Evolutionary conservation across 2,888 invertebrate species (phyloP), one percentile per base, ranked within the genome.

Genomic region (Ophion ellenae): DNA sequence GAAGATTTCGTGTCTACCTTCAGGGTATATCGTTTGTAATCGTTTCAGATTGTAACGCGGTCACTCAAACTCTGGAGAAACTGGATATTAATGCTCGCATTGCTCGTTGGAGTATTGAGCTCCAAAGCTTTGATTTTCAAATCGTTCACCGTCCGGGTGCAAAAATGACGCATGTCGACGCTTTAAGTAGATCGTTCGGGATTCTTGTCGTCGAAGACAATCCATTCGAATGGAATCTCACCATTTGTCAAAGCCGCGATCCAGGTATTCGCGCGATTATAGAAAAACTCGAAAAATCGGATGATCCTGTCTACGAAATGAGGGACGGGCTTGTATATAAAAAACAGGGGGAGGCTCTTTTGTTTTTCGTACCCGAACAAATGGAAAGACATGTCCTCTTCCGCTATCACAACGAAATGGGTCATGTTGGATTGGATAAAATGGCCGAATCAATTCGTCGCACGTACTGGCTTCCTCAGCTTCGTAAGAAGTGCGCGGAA

Each of bases 21-120:
- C 83, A 87, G n/a, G 70, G 70, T 14, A 75, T 75, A 28, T 36
- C 73, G 17, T 73, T 73, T 40, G 14, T 36, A 2, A 74, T 74
- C 11, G 63, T 74, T 10, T 40, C 61, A 11, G 61, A 57, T 47
- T 64, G 69, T 40, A 53, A 28, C 77, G 57, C 74, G 61, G 40
- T 74, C 9, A 64, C 64, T 14, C 74, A 61, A 36, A 84, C 90
- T 3, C 81, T 92, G 32, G 81, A 86, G 47, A 92, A 91, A 85
- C 89, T 84, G 88, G 89, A 91, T 28, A 84, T 92, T 40, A 90
- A 90, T 81, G 89, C 90, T 0, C 86, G 90, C n/a, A 92, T 92
- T 36, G 75, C 85, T n/a, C 32, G 92, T 47, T 92, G 92, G 92
- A 84, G 87, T 61, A 75, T 90, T 14, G 84, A 88, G 61, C 78